These are phyloP conservation scores for Trialeurodes vaporariorum DNA, from an alignment of 1,140 invertebrate genomes.

Conservation along the genomic window DNA sequence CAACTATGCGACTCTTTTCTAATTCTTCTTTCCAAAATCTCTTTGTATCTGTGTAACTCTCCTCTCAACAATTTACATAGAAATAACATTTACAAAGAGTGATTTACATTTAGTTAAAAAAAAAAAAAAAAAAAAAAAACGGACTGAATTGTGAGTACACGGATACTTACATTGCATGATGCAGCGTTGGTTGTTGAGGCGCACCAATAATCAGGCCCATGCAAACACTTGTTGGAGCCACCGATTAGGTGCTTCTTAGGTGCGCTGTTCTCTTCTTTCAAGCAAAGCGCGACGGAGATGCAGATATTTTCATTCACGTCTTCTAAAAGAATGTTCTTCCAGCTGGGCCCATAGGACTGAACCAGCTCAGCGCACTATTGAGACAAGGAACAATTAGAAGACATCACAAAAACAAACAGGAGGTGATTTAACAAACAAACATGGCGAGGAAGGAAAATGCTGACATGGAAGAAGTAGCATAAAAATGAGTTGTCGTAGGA, in stretches of 20 bases:
- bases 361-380: background rate
- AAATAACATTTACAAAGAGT: no score
- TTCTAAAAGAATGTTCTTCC: background rate
- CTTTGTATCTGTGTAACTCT: no score
- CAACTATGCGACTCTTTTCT: no score
- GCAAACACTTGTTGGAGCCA: background rate
- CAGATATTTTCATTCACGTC: background rate
- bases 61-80: no score
- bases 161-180: background rate
- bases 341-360: background rate
- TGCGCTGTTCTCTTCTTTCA: background rate
- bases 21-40: no score
- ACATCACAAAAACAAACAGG: background rate
- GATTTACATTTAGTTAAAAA: no score
- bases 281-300: background rate
- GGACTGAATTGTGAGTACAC: no score
- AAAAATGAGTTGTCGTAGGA: no score
- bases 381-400: background rate
- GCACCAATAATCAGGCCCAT: background rate
- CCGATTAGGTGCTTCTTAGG: background rate
- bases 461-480: no score
- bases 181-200: background rate
- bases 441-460: no score
- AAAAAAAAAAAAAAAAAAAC: no score
- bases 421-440: no score